Conservation (phyloP, 2,113 vertebrate species). For the Carassius carassius region DNA sequence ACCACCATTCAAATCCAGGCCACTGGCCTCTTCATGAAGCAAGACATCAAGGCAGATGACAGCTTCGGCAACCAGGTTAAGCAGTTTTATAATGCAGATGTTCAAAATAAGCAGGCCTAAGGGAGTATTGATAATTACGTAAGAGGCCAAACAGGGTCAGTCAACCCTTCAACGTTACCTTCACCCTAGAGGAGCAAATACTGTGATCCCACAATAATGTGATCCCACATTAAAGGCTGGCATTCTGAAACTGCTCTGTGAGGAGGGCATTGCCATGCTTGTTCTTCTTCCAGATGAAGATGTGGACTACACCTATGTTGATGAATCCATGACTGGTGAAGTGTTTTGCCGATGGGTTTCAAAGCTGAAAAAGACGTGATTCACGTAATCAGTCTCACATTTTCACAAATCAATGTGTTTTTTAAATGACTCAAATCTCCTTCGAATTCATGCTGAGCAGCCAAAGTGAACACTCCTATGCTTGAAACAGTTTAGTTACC, state of each 20-base stretch:
- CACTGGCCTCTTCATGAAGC: conserved; percentile 73
- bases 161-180: conserved; percentile 78
- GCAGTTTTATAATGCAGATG: conserved; percentile 75
- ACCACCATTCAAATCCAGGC: conserved; percentile 69
- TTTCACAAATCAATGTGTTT: not conserved
- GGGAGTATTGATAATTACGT: conserved; percentile 75
- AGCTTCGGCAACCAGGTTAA: conserved; percentile 75
- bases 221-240: conserved; percentile 77
- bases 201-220: conserved; percentile 80
- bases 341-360: conserved; percentile 82
- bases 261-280: conserved; percentile 82
- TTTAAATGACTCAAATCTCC: conserved; percentile 8
- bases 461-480: conserved; percentile 1
- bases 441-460: not conserved
- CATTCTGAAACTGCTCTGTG: conserved; percentile 83
- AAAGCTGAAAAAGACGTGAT: conserved; percentile 79
- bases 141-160: conserved; percentile 68
- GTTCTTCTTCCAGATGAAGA: conserved; percentile 79
- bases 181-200: conserved; percentile 76
- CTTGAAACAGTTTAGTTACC: not conserved
- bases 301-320: conserved; percentile 77
- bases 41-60: conserved; percentile 66
- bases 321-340: conserved; percentile 80
- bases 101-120: conserved; percentile 64
- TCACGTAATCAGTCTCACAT: conserved; percentile 21